Conservation (phyloP, 2,888 invertebrate genomes). For the Pomacea canaliculata region DNA sequence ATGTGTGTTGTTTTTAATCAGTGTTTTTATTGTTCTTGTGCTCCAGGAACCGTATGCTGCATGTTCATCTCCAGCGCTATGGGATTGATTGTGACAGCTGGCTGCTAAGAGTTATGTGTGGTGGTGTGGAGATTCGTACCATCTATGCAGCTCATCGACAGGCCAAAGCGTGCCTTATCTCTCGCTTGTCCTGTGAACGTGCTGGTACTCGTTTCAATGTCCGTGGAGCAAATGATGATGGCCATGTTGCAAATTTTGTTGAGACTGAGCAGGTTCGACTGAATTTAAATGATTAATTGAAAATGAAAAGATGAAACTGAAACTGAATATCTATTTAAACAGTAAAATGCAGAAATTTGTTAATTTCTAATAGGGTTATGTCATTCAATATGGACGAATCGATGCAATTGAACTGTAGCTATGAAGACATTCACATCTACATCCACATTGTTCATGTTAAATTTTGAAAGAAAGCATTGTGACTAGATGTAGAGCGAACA, state of each 20-base stretch:
- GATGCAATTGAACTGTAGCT: no score
- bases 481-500: no score
- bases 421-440: no score
- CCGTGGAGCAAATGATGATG: conserved; percentile 98
- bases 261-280: conserved; percentile 94
- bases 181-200: conserved; percentile 95
- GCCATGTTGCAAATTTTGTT: conserved; percentile 99
- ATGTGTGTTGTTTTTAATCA: no score
- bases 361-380: no score
- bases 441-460: no score
- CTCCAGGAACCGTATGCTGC: conserved; percentile 90
- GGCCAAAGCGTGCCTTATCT: conserved; percentile 92
- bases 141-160: conserved; percentile 96
- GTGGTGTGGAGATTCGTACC: conserved; percentile 95
- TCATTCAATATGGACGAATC: no score
- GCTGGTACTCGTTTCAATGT: conserved; percentile 99
- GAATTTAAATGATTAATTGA: not conserved
- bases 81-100: conserved; percentile 91
- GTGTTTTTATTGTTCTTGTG: not conserved
- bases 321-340: no score
- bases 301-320: no score
- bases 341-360: no score
- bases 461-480: no score
- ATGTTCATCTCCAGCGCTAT: conserved; percentile 91
- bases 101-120: conserved; percentile 96